Evolutionary conservation across 2,888 invertebrate species (phyloP), one percentile per base, ranked within the genome.

Genomic region (Copidosoma aretas): DNA sequence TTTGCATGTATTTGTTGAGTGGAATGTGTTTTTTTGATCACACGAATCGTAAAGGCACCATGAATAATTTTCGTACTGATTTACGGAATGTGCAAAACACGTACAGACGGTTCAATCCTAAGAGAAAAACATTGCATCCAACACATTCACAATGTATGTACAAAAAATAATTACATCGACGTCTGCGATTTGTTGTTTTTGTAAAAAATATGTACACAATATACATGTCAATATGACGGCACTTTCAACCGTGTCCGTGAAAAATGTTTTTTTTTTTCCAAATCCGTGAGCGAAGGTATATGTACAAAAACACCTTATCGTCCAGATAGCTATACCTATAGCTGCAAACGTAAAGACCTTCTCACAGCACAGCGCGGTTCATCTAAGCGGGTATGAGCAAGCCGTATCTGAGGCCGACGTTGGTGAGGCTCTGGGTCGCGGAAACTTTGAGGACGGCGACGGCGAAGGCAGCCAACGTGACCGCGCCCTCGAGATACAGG

Each of bases 401-500:
- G 60, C 87, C 87, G 72, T 87, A 85, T 74, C 84, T 86, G 67
- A 88, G 81, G 51, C 88, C 88, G 53, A 88, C 78, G 73, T 87
- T 86, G 32, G 87, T 86, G 64, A 88, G 81, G 63, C 86, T 87
- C 71, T 86, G 84, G 4, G 86, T 85, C n/a, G 88, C 89, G 63
- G 88, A 86, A 10, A 88, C 86, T 68, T 89, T 87, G 32, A 90
- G 76, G 1, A 89, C 83, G 0, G 89, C 88, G 24, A 91, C 84
- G 0, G 87, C 86, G 43, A 88, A 86, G 0, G 90, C 88, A 0
- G 90, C 86, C 53, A 91, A 82, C 12, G 87, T 85, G 76, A 91
- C 89, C 1, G 89, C 91, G 54, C 90, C 87, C 77, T 91, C 91
- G 68, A 91, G 85, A 82, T 91, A 91, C 24, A 90, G 78, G 0